phyloP scores from a whole-genome alignment of 2,888 invertebrate genomes.

The Patella caerulea region DNA sequence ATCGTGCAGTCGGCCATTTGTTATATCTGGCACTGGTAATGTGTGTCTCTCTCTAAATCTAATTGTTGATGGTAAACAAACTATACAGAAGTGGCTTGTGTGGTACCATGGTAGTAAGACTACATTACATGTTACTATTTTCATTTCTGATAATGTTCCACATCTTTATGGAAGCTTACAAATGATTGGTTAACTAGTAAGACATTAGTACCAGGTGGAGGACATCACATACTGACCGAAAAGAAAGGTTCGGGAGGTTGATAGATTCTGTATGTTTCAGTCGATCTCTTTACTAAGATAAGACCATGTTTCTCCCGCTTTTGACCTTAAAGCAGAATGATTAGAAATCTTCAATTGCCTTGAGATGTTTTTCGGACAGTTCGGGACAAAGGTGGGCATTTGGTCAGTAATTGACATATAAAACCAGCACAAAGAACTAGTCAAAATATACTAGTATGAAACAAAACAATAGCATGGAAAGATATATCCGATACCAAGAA shows the following conservation, averaged over 20 bases:
- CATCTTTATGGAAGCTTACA: no score
- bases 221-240: background rate
- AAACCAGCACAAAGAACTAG: background rate
- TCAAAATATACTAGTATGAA: no score
- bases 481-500: constrained; percentile 2
- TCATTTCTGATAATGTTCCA: no score
- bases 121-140: no score
- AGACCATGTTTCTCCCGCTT: background rate
- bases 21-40: background rate
- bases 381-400: background rate
- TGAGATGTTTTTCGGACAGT: background rate
- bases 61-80: constrained; percentile 8
- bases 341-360: constrained; percentile 5
- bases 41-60: constrained; percentile 6
- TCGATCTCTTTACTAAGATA: background rate
- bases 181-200: no score
- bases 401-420: constrained; percentile 5
- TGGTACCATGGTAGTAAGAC: no score
- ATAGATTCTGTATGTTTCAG: background rate
- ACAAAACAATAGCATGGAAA: background rate
- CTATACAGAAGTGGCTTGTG: constrained; percentile 1
- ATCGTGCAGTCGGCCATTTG: background rate
- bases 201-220: background rate
- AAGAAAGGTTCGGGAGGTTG: background rate
- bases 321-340: background rate